Conservation (phyloP, 2,888 invertebrate species). For the Caenorhabditis drosophilae region DNA sequence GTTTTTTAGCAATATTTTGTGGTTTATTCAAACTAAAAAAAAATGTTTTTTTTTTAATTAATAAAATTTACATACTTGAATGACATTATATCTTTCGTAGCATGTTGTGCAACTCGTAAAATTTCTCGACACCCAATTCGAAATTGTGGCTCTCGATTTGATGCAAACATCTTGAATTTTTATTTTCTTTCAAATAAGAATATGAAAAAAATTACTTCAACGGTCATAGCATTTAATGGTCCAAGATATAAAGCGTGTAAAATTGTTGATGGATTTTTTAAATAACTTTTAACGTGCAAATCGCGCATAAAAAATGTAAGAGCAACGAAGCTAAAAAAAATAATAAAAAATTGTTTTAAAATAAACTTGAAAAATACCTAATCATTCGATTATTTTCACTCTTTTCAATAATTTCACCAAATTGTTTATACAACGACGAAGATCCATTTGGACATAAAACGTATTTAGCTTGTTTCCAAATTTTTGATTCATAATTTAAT, state of each 20-base stretch:
- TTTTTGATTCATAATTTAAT: constrained; percentile 4
- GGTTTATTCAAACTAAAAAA: constrained; percentile 13
- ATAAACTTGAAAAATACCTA: constrained; percentile 11
- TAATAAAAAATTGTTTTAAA: not conserved
- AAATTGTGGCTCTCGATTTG: constrained; percentile 37
- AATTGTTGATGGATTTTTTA: constrained; percentile 28
- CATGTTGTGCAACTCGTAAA: constrained; percentile 19
- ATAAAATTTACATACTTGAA: constrained; percentile 3
- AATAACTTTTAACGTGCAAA: constrained; percentile 13
- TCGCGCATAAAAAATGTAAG: constrained; percentile 44
- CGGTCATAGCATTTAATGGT: constrained; percentile 34
- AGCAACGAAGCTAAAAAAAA: constrained; percentile 40
- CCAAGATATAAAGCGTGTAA: constrained; percentile 47
- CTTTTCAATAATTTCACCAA: constrained; percentile 13
- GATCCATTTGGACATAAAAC: constrained; percentile 27
- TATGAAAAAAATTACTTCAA: constrained; percentile 35
- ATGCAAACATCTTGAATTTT: constrained; percentile 35
- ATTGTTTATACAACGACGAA: constrained; percentile 4
- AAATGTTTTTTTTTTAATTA: not conserved
- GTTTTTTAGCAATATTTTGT: constrained; percentile 5
- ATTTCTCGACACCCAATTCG: constrained; percentile 37
- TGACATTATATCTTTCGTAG: constrained; percentile 11
- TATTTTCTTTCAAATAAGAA: not conserved
- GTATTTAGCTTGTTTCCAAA: constrained; percentile 42
- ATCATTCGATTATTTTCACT: constrained; percentile 11